These are phyloP conservation scores for Diachasmimorpha longicaudata DNA, from an alignment of 1,140 invertebrate genomes.

Conservation along the genomic window DNA sequence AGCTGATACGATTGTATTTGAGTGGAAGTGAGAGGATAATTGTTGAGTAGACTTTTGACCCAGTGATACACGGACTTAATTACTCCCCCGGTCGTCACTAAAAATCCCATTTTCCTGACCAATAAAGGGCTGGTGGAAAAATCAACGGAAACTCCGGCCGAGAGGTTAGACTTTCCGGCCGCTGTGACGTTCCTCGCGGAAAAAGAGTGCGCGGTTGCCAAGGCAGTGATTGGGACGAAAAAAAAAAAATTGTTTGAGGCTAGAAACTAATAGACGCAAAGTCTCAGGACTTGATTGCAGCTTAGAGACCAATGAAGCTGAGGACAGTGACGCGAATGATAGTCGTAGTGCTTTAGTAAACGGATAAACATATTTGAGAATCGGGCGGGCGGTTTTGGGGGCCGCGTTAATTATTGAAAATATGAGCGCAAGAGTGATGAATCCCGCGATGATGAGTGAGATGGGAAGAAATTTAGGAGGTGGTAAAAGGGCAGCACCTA, in stretches of 20 bases:
- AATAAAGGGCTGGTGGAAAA: not conserved
- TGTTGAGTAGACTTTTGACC: not conserved
- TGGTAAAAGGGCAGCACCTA: slow-evolving; percentile 47
- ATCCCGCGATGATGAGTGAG: slow-evolving; percentile 62
- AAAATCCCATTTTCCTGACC: not conserved
- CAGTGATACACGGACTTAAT: not conserved
- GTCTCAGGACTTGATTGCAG: not conserved
- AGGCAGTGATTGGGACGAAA: not conserved
- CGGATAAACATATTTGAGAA: too few relatives aligned
- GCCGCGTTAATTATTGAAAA: slow-evolving; percentile 32
- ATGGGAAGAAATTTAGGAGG: slow-evolving; percentile 50
- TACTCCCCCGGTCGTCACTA: too few relatives aligned
- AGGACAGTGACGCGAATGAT: not conserved
- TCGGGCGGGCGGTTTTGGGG: too few relatives aligned
- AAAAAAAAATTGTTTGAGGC: not conserved
- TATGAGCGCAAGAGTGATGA: slow-evolving; percentile 64
- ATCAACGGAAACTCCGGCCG: not conserved
- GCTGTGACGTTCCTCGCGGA: slow-evolving; percentile 11
- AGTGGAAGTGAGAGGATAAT: not conserved
- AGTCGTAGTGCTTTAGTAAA: not conserved
- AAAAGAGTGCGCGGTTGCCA: slow-evolving; percentile 6
- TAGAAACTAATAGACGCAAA: too few relatives aligned
- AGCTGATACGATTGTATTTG: not conserved
- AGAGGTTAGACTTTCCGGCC: not conserved
- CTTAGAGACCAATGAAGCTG: slow-evolving; percentile 6